Conservation (phyloP, 1,140 invertebrate genomes). For the Ceratina calcarata region DNA sequence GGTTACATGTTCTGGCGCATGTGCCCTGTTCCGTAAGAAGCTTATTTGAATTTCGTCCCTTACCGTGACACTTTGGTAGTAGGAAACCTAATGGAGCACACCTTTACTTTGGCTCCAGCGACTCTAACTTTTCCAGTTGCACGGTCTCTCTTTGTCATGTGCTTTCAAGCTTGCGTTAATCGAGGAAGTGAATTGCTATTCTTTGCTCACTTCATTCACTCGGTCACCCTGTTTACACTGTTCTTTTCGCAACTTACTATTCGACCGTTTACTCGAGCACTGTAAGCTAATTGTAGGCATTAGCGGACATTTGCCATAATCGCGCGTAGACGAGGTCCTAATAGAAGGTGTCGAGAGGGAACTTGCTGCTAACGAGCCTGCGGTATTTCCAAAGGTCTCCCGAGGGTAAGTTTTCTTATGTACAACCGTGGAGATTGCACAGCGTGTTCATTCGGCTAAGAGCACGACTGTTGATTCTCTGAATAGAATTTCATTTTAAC, state of each 20-base stretch:
- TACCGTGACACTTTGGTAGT: not conserved
- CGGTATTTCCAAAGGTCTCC: slow-evolving; percentile 33
- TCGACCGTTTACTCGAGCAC: no score
- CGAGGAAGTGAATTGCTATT: no score
- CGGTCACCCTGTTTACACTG: no score
- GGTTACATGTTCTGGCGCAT: not conserved
- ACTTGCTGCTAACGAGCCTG: slow-evolving; percentile 49
- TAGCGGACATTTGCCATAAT: slow-evolving; percentile 22
- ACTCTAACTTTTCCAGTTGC: not conserved
- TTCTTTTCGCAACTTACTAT: no score
- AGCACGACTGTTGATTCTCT: not conserved
- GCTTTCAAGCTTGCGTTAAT: not conserved
- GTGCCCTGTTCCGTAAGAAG: slow-evolving; percentile 8
- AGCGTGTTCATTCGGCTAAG: no score
- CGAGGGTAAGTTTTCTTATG: slow-evolving; percentile 13
- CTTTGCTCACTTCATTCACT: no score
- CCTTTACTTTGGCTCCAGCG: not conserved
- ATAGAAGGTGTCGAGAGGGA: slow-evolving; percentile 37
- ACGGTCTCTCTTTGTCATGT: slow-evolving; percentile 33
- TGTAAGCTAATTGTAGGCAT: not conserved
- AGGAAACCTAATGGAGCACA: slow-evolving; percentile 11
- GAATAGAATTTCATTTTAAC: slow-evolving; percentile 30
- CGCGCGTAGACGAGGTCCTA: slow-evolving; percentile 38
- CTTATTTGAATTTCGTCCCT: slow-evolving; percentile 28
- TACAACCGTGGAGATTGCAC: no score